Conservation (phyloP, 2,797 vertebrate genomes). For the Dendrocincla tyrannina region DNA sequence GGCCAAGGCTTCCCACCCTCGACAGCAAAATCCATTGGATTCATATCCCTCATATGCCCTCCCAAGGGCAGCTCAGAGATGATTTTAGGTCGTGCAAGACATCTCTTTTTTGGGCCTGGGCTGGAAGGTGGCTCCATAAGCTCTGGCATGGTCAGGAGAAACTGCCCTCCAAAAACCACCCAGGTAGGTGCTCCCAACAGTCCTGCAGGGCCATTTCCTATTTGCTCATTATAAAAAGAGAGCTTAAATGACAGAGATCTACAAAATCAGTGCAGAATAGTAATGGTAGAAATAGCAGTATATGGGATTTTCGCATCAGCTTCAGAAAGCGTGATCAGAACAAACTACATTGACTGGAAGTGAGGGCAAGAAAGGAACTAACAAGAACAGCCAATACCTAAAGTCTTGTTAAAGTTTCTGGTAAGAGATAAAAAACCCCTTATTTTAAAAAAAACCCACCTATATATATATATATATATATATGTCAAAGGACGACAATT, state of each 20-base stretch:
- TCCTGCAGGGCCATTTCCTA: not conserved
- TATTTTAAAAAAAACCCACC: not conserved
- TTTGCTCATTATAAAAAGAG: not conserved
- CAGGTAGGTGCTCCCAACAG: rapidly evolving
- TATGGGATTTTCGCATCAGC: not conserved
- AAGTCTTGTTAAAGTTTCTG: not conserved
- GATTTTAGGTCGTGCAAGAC: not conserved
- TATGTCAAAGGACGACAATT: not conserved
- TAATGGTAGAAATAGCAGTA: not conserved
- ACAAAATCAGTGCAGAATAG: not conserved
- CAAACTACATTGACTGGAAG: not conserved
- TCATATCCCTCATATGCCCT: not conserved
- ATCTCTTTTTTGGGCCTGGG: not conserved
- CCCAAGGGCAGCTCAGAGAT: not conserved
- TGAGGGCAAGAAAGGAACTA: not conserved
- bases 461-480: no score
- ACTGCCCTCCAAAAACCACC: not conserved
- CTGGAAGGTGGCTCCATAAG: not conserved
- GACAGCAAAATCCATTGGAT: not conserved
- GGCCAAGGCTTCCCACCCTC: not conserved
- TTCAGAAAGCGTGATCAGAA: not conserved
- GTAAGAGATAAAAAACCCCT: not conserved
- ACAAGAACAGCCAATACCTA: not conserved
- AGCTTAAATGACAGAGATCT: not conserved
- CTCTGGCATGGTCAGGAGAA: not conserved